Percentiles rank a stretch among this genome's conserved stretches.
Evolutionary conservation across 92 coral and sea anemone genomes (phyloP).

Genomic region (Siderastrea siderea): DNA sequence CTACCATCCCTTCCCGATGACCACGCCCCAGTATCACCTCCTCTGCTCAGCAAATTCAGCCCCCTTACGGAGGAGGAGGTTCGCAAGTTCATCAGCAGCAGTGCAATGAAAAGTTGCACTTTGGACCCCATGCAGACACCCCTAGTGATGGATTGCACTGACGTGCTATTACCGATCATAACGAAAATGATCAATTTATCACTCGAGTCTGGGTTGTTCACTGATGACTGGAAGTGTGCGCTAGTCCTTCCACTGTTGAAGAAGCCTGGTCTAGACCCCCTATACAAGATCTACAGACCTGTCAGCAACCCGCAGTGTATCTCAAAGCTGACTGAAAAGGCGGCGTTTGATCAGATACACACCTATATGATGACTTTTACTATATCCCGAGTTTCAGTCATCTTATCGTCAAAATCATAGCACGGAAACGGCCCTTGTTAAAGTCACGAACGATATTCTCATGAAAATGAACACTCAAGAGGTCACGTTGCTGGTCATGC

Average conservation of each 20-base stretch:
- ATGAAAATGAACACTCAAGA: too few relatives aligned
- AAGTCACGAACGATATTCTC: too few relatives aligned
- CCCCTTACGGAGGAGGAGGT: neutral
- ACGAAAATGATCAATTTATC: conserved; percentile 4
- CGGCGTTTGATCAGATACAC: too few relatives aligned
- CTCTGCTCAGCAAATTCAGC: neutral
- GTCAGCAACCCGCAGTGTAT: neutral
- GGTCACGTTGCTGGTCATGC: too few relatives aligned
- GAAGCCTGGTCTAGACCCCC: neutral
- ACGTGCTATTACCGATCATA: conserved; percentile 15
- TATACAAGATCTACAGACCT: neutral
- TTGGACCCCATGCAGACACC: conserved; percentile 21
- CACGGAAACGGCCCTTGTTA: too few relatives aligned
- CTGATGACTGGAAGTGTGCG: conserved; percentile 8
- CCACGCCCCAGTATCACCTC: too few relatives aligned
- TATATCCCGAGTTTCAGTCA: too few relatives aligned
- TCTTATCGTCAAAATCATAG: too few relatives aligned
- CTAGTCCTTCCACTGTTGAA: conserved; percentile 1
- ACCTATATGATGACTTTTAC: too few relatives aligned
- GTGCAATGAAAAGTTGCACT: neutral
- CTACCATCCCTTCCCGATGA: too few relatives aligned
- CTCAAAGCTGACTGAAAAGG: too few relatives aligned
- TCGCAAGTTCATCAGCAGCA: neutral
- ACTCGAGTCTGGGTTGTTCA: neutral
- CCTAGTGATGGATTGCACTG: conserved; percentile 19